Base-by-base conservation (phyloP, 2,113 vertebrate species). In the Stomatorhinus ivindoensis region DNA sequence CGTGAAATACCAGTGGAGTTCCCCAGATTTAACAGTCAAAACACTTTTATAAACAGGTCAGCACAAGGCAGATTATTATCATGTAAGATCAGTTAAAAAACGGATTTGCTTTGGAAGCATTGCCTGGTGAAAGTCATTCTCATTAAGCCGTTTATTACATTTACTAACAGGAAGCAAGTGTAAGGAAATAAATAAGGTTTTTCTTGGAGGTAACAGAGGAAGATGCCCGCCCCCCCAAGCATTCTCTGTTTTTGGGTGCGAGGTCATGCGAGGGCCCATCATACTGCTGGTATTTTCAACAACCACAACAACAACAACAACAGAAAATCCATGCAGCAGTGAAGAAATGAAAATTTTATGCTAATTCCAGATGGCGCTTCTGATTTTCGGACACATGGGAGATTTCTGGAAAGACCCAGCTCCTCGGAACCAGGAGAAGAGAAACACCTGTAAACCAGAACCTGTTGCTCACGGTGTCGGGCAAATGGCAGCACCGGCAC, bases 31-130 rank as follows among this genome's bases (percentile, higher is more conserved):
- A 84, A 24, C 39, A 84, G 42, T 24, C 42, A 84, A 47, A 47
- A 84, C 44, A n/a, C 39, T 42, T 24, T n/a, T 47, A 47, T 13
- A n/a, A 84, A 47, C 24, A n/a, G 44, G 21, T 84, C 42, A 46
- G 39, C 82, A 47, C 44, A 84, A 84, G 42, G 42, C 17, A 84
- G 42, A 47, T n/a, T n/a, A 80, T 84, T 84, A 84, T 44, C 19
- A 47, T 47, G 82, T n/a, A 84, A 46, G 44, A 84, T 84, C 44
- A 84, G 44, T 84, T 84, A 84, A 84, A 84, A 80, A 84, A 47
- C 15, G 21, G 82, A 84, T 80, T 80, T 42, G 31, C 39, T 46
- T 44, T 84, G 82, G 24, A 84, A 46, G 82, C 44, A 47, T 5
- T 47, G 82, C 82, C 82, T 13, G 19, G 1, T 84, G 39, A 44